These are phyloP conservation scores for Phalacrocorax aristotelis DNA, from an alignment of 2,113 vertebrate genomes.

Conservation along the genomic window DNA sequence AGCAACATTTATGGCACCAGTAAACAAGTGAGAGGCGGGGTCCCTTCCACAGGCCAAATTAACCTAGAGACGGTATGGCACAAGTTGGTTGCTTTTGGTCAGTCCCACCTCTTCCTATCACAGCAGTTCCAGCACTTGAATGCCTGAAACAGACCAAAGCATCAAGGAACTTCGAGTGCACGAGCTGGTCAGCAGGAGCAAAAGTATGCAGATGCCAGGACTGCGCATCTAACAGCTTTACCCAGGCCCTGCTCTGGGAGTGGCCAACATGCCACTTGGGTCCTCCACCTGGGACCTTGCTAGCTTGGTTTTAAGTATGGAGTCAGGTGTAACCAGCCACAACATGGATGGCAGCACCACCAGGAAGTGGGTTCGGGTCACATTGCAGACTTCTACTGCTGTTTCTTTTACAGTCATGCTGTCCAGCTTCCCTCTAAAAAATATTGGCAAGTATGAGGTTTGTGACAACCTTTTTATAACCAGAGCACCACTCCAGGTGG, in stretches of 20 bases:
- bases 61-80: background rate
- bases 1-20: background rate
- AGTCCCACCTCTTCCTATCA: background rate
- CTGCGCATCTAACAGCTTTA: background rate
- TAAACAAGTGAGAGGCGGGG: background rate
- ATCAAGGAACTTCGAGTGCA: fast-evolving
- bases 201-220: too few relatives aligned
- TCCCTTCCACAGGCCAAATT: background rate
- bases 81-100: background rate
- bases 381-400: fast-evolving
- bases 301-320: background rate
- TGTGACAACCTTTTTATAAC: background rate
- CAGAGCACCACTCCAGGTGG: background rate
- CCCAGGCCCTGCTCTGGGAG: background rate
- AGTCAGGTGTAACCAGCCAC: background rate
- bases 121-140: background rate
- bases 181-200: fast-evolving
- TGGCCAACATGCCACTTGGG: fast-evolving
- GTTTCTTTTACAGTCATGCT: fast-evolving
- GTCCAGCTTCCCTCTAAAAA: background rate
- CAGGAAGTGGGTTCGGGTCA: background rate
- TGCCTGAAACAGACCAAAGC: background rate
- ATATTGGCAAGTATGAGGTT: fast-evolving
- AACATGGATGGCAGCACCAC: background rate
- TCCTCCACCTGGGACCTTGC: background rate